Conservation (phyloP, 2,888 invertebrate species). For the Amblyteles armatorius region DNA sequence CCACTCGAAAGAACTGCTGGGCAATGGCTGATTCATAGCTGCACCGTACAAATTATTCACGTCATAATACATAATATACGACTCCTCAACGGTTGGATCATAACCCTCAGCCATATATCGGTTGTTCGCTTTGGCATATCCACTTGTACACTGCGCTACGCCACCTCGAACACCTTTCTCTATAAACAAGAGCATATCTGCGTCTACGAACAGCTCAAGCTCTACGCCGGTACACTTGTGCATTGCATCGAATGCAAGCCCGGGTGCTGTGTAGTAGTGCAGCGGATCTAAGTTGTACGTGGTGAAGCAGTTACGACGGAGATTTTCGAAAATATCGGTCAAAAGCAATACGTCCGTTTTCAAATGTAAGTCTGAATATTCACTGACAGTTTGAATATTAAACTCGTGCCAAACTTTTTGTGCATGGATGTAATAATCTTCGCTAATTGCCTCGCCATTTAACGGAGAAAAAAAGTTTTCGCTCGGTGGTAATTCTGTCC, state of each 20-base stretch:
- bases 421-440: slow-evolving; percentile 30
- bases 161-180: slow-evolving; percentile 60
- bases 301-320: slow-evolving; percentile 41
- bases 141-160: slow-evolving; percentile 50
- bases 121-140: slow-evolving; percentile 54
- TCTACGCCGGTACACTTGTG: slow-evolving; percentile 49
- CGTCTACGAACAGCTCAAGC: slow-evolving; percentile 46
- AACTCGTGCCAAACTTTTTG: slow-evolving; percentile 29
- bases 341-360: slow-evolving; percentile 63
- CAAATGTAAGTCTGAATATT: slow-evolving; percentile 29
- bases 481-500: slow-evolving; percentile 62
- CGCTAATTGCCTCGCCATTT: slow-evolving; percentile 66
- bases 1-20: slow-evolving; percentile 76
- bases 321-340: slow-evolving; percentile 66
- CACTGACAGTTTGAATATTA: slow-evolving; percentile 2
- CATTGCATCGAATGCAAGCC: slow-evolving; percentile 64
- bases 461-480: slow-evolving; percentile 70
- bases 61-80: slow-evolving; percentile 78
- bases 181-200: slow-evolving; percentile 54
- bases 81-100: slow-evolving; percentile 54
- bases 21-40: slow-evolving; percentile 78
- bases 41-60: slow-evolving; percentile 80
- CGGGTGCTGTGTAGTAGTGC: slow-evolving; percentile 63
- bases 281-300: slow-evolving; percentile 58
- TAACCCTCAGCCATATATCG: slow-evolving; percentile 48